Conservation (phyloP, 2,113 vertebrate genomes). For the Seriola quinqueradiata region DNA sequence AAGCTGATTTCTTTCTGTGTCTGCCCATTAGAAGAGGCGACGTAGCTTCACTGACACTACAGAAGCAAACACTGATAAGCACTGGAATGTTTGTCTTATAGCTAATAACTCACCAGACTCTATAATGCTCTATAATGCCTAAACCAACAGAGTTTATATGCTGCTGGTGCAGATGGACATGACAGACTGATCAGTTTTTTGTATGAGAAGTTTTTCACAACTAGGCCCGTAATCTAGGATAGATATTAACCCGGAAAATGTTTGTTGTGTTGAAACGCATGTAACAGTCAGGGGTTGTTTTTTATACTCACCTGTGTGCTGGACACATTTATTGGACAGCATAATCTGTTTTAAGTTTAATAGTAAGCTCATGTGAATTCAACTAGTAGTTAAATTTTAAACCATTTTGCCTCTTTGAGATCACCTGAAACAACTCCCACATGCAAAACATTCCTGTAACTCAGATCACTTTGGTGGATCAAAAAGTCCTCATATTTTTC, state of each 20-base stretch:
- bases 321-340: neutral
- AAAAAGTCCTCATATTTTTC: neutral
- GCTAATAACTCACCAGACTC: slow-evolving; percentile 76
- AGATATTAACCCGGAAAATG: neutral
- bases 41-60: slow-evolving; percentile 17
- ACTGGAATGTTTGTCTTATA: slow-evolving; percentile 79
- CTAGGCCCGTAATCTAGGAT: neutral
- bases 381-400: slow-evolving; percentile 39
- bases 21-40: slow-evolving; percentile 4
- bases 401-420: neutral
- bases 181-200: neutral
- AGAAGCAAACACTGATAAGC: slow-evolving; percentile 74
- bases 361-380: slow-evolving; percentile 11
- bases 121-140: slow-evolving; percentile 30
- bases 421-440: neutral
- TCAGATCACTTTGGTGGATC: neutral
- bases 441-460: neutral
- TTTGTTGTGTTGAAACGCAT: neutral
- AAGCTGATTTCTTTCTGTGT: neutral
- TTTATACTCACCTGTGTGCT: neutral
- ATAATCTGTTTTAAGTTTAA: slow-evolving; percentile 29
- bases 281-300: neutral
- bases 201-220: neutral
- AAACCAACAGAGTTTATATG: slow-evolving; percentile 38
- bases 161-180: slow-evolving; percentile 20